These are phyloP conservation scores for Odontomachus brunneus DNA, from an alignment of 1,140 invertebrate species.

Conservation along the genomic window DNA sequence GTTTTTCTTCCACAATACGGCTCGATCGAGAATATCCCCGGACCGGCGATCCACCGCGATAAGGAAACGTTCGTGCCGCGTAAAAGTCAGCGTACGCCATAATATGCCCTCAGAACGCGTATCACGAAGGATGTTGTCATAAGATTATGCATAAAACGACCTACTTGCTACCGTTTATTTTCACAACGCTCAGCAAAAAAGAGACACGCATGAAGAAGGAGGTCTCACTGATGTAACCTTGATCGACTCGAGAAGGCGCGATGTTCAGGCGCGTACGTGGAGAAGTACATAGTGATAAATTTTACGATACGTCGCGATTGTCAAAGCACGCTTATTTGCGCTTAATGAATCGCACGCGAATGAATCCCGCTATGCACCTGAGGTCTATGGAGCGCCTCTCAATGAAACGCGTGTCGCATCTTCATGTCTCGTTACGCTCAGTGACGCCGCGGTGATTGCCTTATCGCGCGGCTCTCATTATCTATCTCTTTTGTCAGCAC, in stretches of 20 bases:
- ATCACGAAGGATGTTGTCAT: slow-evolving; percentile 45
- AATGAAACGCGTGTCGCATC: slow-evolving; percentile 13
- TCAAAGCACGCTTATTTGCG: not conserved
- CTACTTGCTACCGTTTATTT: slow-evolving; percentile 35
- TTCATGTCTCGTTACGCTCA: not conserved
- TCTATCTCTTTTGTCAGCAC: not conserved
- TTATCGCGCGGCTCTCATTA: slow-evolving; percentile 28
- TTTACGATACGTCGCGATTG: not conserved
- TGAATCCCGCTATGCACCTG: slow-evolving; percentile 16
- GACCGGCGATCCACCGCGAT: not conserved
- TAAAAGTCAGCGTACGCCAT: slow-evolving; percentile 7
- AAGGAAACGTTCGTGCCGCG: not conserved
- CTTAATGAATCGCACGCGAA: slow-evolving; percentile 11
- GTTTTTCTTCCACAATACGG: too few species aligned
- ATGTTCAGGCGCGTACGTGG: not conserved
- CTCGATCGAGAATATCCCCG: not conserved
- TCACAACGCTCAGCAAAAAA: slow-evolving; percentile 8
- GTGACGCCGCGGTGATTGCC: not conserved
- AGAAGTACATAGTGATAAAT: not conserved
- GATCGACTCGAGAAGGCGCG: slow-evolving; percentile 8
- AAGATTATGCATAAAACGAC: slow-evolving; percentile 44
- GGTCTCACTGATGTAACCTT: slow-evolving; percentile 4
- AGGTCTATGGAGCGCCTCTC: not conserved
- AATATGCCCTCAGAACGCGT: not conserved
- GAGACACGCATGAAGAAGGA: slow-evolving; percentile 9